Conservation (phyloP, 2,888 invertebrate species). For the Ormyrus labotus region DNA sequence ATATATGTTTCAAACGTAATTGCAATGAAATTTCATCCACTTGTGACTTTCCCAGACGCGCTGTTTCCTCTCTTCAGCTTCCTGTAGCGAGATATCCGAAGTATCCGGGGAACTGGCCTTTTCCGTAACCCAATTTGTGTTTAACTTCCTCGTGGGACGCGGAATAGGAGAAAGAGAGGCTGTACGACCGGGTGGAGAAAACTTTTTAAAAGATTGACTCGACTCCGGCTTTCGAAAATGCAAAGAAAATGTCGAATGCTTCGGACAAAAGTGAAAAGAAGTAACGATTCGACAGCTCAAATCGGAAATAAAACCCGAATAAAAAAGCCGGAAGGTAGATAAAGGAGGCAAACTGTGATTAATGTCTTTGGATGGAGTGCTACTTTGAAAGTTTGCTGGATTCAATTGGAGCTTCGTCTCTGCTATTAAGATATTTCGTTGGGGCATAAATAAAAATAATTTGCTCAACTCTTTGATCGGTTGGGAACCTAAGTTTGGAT, state of each 20-base stretch:
- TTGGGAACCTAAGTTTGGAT: conserved; percentile 61
- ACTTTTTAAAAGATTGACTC: conserved; percentile 73
- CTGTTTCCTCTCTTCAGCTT: background rate
- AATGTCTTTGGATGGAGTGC: background rate
- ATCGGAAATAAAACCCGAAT: conserved; percentile 62
- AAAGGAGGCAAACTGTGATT: background rate
- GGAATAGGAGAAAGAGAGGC: conserved; percentile 11
- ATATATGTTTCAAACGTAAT: conserved; percentile 50
- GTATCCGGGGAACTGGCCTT: conserved; percentile 60
- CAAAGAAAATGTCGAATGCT: conserved; percentile 29
- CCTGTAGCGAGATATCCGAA: conserved; percentile 25
- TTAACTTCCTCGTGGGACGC: conserved; percentile 65
- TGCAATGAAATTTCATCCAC: conserved; percentile 36
- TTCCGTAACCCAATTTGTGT: conserved; percentile 73
- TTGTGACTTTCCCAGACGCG: conserved; percentile 16
- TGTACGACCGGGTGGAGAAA: conserved; percentile 52
- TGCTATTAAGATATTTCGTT: conserved; percentile 2
- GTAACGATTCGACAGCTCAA: conserved; percentile 50
- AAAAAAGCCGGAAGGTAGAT: background rate
- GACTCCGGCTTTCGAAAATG: conserved; percentile 34
- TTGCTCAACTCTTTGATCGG: conserved; percentile 24
- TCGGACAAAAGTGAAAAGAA: background rate
- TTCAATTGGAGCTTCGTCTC: background rate
- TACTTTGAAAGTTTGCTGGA: too few species aligned
- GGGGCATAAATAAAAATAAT: conserved; percentile 26